These are phyloP conservation scores for Dipodomys ordii DNA, from an alignment of 2,113 vertebrate species.

Conservation along the genomic window DNA sequence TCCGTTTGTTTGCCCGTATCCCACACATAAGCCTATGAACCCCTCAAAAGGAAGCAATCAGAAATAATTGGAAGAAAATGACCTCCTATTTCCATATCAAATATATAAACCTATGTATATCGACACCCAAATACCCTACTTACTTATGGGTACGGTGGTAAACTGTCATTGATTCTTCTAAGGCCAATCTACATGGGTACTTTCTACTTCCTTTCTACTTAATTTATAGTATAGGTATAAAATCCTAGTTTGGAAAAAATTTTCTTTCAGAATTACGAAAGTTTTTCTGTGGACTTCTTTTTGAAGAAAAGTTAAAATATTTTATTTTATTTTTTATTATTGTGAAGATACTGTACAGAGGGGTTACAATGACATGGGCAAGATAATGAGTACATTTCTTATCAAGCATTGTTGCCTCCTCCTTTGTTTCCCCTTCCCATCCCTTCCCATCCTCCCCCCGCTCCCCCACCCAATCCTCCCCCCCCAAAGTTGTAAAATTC, in stretches of 20 bases:
- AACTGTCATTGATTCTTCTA: background rate
- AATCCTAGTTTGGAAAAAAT: slow-evolving; percentile 25
- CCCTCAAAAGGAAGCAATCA: background rate
- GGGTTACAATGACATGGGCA: no score
- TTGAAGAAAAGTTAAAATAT: no score
- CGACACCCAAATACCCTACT: background rate
- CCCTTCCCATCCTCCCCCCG: no score
- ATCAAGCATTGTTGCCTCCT: no score
- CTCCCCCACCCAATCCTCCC: no score
- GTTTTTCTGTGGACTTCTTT: no score
- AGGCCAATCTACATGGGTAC: background rate
- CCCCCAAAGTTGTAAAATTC: no score
- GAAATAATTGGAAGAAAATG: background rate
- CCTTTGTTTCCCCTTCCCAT: no score
- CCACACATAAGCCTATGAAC: background rate
- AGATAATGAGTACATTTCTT: no score
- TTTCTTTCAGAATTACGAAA: background rate
- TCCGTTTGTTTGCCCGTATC: background rate
- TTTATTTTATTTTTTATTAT: no score
- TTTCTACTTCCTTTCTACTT: background rate
- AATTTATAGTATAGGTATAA: background rate
- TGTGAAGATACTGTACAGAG: no score
- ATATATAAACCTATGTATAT: background rate
- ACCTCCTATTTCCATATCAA: background rate
- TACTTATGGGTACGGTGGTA: background rate